Base-by-base conservation (phyloP, 92 coral and sea anemone species). In the Phymanthus crucifer region DNA sequence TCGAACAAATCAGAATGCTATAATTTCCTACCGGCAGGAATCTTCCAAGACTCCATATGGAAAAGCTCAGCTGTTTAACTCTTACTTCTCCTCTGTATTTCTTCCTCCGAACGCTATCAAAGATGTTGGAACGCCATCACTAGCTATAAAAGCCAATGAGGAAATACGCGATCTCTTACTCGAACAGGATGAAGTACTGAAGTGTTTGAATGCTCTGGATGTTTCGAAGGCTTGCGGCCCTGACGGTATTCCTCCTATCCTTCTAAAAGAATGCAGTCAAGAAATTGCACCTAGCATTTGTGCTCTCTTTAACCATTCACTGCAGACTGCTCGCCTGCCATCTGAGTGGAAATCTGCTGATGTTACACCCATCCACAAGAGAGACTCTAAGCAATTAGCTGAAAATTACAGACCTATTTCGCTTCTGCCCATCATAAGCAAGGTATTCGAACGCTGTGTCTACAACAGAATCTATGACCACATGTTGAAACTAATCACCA, bases 171-270 rank as follows among this genome's bases (percentile, higher is more conserved):
- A 83, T 21, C 36, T 68, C 72, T 56, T 35, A 31, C 71, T 81
- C 37, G 26, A 73, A 57, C 66, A 36, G n/a, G 81, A 73, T 54
- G 50, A 75, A 31, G 89, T 78, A 31, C 32, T 26, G 36, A 38
- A 82, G 37, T 75, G 36, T 75, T 46, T 85, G 80, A 71, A 16
- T 46, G 68, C 73, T 38, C 65, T 81, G 23, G 83, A 75, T 71
- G 73, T 76, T 32, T 32, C 90, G 43, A 86, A 86, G 70, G 83
- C 78, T 23, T 40, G 74, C 58, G 84, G 84, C 3, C 84, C 90
- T 29, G 87, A 87, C 78, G 84, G 81, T 45, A 83, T 83, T 43
- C 79, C 81, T 33, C 35, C 83, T 34, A 56, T 50, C 74, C 74
- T 81, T 18, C 75, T 82, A 19, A 77, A 82, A 33, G 83, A 82